These are phyloP conservation scores for Sogatella furcifera DNA, from an alignment of 1,140 invertebrate genomes.

Conservation along the genomic window DNA sequence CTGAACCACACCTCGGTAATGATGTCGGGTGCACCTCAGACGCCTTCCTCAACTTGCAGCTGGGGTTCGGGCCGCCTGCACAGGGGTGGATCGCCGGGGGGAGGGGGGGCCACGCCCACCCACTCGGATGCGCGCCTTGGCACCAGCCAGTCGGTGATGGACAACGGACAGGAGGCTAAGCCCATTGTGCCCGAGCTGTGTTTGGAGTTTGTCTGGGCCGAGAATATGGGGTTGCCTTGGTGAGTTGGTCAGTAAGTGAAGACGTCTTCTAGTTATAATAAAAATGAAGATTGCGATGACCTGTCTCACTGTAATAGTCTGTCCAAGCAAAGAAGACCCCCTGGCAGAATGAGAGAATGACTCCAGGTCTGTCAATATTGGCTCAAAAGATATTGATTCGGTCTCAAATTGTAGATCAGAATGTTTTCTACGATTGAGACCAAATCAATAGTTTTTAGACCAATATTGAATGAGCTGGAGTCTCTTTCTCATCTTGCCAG, in stretches of 20 bases:
- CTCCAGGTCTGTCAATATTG: no score
- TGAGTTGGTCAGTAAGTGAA: slow-evolving; percentile 26
- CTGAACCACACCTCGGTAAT: background rate
- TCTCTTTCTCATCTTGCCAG: no score
- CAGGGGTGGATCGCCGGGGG: background rate
- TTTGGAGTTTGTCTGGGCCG: slow-evolving; percentile 81
- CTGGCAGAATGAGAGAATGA: no score
- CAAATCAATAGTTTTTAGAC: no score
- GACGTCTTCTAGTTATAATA: no score
- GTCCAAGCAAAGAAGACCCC: no score
- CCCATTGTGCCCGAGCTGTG: slow-evolving; percentile 74
- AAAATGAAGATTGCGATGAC: no score
- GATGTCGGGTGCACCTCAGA: background rate
- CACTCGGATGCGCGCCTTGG: slow-evolving; percentile 22
- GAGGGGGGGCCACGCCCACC: slow-evolving; percentile 7
- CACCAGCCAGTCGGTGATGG: slow-evolving; percentile 14
- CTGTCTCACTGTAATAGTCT: no score
- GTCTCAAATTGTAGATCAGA: no score
- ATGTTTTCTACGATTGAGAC: no score
- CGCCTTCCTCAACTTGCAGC: background rate
- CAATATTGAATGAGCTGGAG: no score
- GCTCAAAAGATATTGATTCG: no score
- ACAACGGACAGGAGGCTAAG: slow-evolving; percentile 37
- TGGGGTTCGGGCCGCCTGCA: background rate
- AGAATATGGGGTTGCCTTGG: slow-evolving; percentile 44